Percentiles rank a stretch among this genome's conserved stretches.
phyloP scores from a whole-genome alignment of 2,113 vertebrate species.

The Procavia capensis region DNA sequence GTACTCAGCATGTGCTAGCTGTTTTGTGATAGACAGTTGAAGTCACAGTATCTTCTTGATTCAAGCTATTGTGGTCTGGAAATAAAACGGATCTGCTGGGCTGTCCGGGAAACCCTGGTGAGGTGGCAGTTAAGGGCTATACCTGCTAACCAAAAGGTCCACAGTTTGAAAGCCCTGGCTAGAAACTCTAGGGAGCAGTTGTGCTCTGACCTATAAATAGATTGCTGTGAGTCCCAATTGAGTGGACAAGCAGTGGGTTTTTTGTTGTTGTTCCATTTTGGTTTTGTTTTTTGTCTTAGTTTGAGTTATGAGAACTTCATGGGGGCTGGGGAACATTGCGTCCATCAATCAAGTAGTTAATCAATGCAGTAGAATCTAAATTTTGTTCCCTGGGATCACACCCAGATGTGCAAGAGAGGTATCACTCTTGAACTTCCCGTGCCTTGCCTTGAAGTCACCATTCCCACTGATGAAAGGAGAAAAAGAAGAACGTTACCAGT shows the following conservation, averaged over 20 bases:
- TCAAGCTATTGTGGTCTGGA: background rate
- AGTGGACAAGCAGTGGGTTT: too few relatives aligned
- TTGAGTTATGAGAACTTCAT: background rate
- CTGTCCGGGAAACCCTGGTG: too few relatives aligned
- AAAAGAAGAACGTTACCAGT: background rate
- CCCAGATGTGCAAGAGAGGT: background rate
- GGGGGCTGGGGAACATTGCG: background rate
- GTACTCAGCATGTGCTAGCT: background rate
- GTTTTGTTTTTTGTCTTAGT: too few relatives aligned
- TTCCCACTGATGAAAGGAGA: background rate
- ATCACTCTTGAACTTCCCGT: background rate
- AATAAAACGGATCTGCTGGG: background rate
- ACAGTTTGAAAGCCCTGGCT: too few relatives aligned
- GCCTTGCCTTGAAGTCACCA: background rate
- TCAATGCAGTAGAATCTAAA: background rate
- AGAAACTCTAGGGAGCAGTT: too few relatives aligned
- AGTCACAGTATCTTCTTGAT: background rate
- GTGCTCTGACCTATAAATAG: too few relatives aligned
- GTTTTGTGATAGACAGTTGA: background rate
- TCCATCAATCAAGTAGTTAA: background rate
- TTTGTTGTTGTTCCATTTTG: too few relatives aligned
- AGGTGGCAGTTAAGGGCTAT: too few relatives aligned
- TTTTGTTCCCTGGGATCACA: background rate
- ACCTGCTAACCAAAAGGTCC: too few relatives aligned
- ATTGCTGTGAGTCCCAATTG: too few relatives aligned